Evolutionary conservation across 2,797 vertebrate species (phyloP), one percentile per base, ranked within the genome.

Genomic region (Emydoidea blandingii): DNA sequence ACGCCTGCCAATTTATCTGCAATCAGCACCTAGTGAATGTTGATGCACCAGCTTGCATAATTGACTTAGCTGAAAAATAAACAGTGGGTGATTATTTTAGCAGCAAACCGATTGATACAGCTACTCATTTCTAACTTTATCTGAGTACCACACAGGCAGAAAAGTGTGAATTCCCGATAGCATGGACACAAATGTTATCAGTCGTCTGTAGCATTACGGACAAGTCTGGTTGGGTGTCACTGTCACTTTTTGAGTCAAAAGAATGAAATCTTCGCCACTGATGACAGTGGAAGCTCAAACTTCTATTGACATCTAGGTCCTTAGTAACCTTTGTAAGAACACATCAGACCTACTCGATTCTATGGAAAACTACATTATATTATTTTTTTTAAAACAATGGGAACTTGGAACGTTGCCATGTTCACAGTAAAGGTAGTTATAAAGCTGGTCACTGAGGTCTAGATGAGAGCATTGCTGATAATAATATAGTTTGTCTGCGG

Each of bases 51-150:
- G 95, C 95, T 97, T 97, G 95, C 93, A 80, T 96, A 96, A 97
- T 95, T 97, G 96, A 86, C 89, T 94, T 90, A 95, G 94, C 90
- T 95, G 95, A 97, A 96, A 97, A 98, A 97, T 97, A 98, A 97
- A 97, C 95, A 95, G 96, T 92, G 97, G 96, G 94, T 98, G 98
- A 98, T 98, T 98, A 98, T 99, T 99, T 98, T 98, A 98, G 97
- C 95, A 98, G 98, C 98, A 99, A 99, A 98, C 98, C 93, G 90
- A 92, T 91, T 96, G 97, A 95, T 97, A 89, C 8, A 93, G 93
- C 93, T 93, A 94, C 95, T 95, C 95, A 85, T 97, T 97, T 95
- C 74, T 94, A 93, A 93, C 96, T 98, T 98, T 97, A 96, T 98
- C 97, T 96, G 6, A 37, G 90, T 90, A 86, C 93, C 91, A 92